Percentiles rank a stretch among this genome's conserved stretches.
These are phyloP conservation scores for Idaea aversata DNA, from an alignment of 2,888 invertebrate species.

Conservation along the genomic window DNA sequence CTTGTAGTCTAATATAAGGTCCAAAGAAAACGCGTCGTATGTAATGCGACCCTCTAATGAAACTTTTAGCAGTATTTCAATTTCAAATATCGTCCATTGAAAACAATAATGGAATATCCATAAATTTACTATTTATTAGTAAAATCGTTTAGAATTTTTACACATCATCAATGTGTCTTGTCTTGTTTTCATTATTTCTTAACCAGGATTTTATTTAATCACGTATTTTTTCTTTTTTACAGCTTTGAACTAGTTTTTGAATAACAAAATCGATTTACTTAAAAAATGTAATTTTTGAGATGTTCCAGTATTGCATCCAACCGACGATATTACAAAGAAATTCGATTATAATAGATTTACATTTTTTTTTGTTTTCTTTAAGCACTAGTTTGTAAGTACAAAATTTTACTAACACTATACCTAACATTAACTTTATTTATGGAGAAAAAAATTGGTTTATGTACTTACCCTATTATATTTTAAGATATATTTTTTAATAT, in stretches of 20 bases:
- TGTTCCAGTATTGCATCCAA: neutral
- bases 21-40: slow-evolving; percentile 69
- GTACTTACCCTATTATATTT: slow-evolving; percentile 66
- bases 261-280: neutral
- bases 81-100: slow-evolving; percentile 20
- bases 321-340: slow-evolving; percentile 34
- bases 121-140: slow-evolving; percentile 31
- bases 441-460: slow-evolving; percentile 62
- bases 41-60: slow-evolving; percentile 52
- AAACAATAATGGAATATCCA: slow-evolving; percentile 34
- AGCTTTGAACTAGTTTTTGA: too few relatives aligned
- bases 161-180: neutral
- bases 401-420: slow-evolving; percentile 64
- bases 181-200: neutral
- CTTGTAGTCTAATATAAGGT: slow-evolving; percentile 69
- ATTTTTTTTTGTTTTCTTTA: slow-evolving; percentile 52
- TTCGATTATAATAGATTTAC: slow-evolving; percentile 41
- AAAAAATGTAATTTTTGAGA: neutral
- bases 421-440: slow-evolving; percentile 57
- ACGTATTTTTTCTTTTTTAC: too few relatives aligned
- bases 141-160: neutral
- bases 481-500: slow-evolving; percentile 47
- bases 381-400: slow-evolving; percentile 65
- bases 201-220: too few relatives aligned
- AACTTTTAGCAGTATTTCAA: slow-evolving; percentile 64